Evolutionary conservation across 2,797 vertebrate genomes (phyloP).

Genomic region (Spondyliosoma cantharus): DNA sequence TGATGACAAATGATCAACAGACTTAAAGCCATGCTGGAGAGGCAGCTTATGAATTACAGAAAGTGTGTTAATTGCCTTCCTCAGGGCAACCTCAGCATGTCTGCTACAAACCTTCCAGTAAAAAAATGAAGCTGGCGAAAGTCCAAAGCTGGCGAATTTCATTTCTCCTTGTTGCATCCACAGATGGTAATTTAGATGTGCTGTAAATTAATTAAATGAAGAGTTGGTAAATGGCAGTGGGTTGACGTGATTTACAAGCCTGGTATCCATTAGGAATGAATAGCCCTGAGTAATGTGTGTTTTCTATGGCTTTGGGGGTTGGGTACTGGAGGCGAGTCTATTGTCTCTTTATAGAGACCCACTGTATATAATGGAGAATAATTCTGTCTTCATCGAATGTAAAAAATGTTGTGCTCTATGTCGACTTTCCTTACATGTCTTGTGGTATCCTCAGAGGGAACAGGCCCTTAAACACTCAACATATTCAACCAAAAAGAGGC

Average conservation of each 20-base stretch:
- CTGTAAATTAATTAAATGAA: constrained; percentile 68
- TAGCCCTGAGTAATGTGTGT: constrained; percentile 33
- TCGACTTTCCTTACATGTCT: not conserved
- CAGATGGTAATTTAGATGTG: constrained; percentile 68
- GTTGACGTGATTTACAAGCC: constrained; percentile 69
- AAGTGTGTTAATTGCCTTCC: constrained; percentile 53
- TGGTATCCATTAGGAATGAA: constrained; percentile 55
- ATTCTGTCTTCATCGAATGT: not conserved
- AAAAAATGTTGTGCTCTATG: not conserved
- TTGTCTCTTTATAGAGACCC: constrained; percentile 15
- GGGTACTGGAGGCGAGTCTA: constrained; percentile 15
- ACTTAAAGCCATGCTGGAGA: constrained; percentile 23
- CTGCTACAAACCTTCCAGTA: constrained; percentile 23
- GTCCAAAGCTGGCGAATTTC: constrained; percentile 31
- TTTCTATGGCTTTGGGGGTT: constrained; percentile 49
- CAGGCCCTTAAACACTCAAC: not conserved
- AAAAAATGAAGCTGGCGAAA: constrained; percentile 33
- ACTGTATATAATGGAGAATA: not conserved
- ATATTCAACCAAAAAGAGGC: constrained; percentile 5
- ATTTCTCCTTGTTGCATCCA: constrained; percentile 48
- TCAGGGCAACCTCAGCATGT: constrained; percentile 28
- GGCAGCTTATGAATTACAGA: constrained; percentile 24
- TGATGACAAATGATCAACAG: constrained; percentile 8
- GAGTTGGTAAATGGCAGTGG: constrained; percentile 54
- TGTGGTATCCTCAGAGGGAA: not conserved